phyloP scores from a whole-genome alignment of 1,140 invertebrate species.

The Battus philenor region DNA sequence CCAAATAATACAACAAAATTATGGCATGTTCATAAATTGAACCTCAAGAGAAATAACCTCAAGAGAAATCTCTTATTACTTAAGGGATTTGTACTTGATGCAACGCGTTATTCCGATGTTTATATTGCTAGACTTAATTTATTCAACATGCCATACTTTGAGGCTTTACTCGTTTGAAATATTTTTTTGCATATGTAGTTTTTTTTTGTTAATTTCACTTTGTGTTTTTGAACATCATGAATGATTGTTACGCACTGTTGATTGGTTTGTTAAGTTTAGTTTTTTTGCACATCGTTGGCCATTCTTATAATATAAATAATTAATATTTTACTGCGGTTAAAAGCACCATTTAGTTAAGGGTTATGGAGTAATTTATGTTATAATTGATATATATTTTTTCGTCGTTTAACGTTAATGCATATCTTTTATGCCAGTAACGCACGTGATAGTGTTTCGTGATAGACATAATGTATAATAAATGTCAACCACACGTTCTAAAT shows the following conservation, averaged over 20 bases:
- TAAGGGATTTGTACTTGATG: no score
- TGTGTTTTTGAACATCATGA: conserved; percentile 28
- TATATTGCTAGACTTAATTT: no score
- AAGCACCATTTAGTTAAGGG: conserved; percentile 55
- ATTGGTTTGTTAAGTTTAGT: conserved; percentile 58
- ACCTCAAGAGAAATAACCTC: conserved; percentile 10
- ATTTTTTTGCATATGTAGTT: conserved; percentile 18
- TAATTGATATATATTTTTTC: conserved; percentile 42
- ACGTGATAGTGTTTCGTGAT: conserved; percentile 69
- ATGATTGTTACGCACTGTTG: conserved; percentile 60
- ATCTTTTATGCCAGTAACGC: conserved; percentile 67
- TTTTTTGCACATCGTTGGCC: conserved; percentile 60
- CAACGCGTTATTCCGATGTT: no score
- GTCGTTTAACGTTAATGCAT: conserved; percentile 58
- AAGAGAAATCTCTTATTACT: conserved; percentile 32
- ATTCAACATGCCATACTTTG: conserved; percentile 21
- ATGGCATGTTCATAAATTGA: conserved; percentile 28
- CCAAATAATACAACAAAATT: no score
- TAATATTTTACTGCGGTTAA: conserved; percentile 52
- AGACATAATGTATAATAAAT: conserved; percentile 44
- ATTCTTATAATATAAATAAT: conserved; percentile 48
- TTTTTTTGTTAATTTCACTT: conserved; percentile 12
- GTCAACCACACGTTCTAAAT: conserved; percentile 18
- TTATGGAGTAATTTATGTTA: conserved; percentile 58
- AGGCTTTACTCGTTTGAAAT: no score